These are phyloP conservation scores for Scaptodrosophila latifasciaeformis DNA, from an alignment of 2,888 invertebrate genomes.

Conservation along the genomic window DNA sequence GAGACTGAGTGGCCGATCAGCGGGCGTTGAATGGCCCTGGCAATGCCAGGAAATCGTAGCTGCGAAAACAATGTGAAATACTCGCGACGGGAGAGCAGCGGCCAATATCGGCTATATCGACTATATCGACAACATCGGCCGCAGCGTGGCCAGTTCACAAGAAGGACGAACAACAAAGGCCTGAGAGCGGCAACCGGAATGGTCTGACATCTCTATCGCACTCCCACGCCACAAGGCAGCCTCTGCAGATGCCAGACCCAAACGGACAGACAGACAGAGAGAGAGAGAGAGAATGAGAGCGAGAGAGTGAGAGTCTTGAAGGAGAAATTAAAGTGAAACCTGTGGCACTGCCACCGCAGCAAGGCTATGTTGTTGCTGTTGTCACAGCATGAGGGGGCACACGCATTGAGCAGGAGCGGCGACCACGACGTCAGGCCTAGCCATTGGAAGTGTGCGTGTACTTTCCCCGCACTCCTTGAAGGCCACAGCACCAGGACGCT, in stretches of 20 bases:
- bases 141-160: neutral
- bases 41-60: too few species aligned
- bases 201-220: too few species aligned
- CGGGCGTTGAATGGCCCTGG: too few species aligned
- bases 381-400: slow-evolving; percentile 58
- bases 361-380: slow-evolving; percentile 10
- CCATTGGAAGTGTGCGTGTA: slow-evolving; percentile 53
- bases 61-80: too few species aligned
- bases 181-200: neutral
- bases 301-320: slow-evolving; percentile 11
- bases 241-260: too few species aligned
- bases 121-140: too few species aligned
- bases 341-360: slow-evolving; percentile 35
- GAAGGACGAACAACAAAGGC: neutral
- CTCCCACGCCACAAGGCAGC: too few species aligned
- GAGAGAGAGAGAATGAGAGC: neutral
- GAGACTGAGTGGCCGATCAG: slow-evolving; percentile 1
- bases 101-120: too few species aligned
- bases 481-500: neutral
- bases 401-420: slow-evolving; percentile 30
- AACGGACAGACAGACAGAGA: neutral
- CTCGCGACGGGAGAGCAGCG: too few species aligned
- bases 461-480: slow-evolving; percentile 24
- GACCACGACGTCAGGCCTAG: slow-evolving; percentile 12
- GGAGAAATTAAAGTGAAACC: too few species aligned